Percentiles rank a stretch among this genome's conserved stretches.
Conservation (phyloP, 2,888 invertebrate genomes). For the Apoda limacodes region DNA sequence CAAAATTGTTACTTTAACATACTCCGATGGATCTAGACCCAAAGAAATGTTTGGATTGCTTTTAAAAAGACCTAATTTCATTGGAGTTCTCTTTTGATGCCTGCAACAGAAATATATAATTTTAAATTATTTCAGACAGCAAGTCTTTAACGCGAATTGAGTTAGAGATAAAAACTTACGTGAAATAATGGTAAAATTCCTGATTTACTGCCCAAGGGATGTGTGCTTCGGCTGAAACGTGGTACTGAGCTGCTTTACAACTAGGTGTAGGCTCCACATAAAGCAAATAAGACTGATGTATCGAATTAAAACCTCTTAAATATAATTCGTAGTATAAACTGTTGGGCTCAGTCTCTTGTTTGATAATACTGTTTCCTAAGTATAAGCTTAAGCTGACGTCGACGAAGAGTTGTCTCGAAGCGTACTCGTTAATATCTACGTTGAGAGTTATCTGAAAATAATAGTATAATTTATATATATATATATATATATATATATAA, state of each 20-base stretch:
- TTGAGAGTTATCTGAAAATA: conserved; percentile 69
- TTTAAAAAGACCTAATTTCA: conserved; percentile 70
- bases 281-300: conserved; percentile 73
- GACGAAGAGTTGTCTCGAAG: conserved; percentile 40
- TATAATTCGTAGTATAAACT: conserved; percentile 73
- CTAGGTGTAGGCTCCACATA: conserved; percentile 65
- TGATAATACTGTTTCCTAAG: conserved; percentile 39
- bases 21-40: conserved; percentile 41
- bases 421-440: conserved; percentile 72
- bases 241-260: conserved; percentile 51
- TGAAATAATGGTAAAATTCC: conserved; percentile 69
- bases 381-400: conserved; percentile 43
- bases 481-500: too few relatives aligned
- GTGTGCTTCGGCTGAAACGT: conserved; percentile 71
- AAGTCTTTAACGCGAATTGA: conserved; percentile 1
- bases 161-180: conserved; percentile 48
- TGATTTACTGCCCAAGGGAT: conserved; percentile 77
- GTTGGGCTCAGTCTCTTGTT: conserved; percentile 66
- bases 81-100: conserved; percentile 47
- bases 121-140: neutral
- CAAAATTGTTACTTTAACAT: conserved; percentile 69
- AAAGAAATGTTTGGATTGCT: conserved; percentile 52
- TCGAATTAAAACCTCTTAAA: conserved; percentile 64
- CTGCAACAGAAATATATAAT: conserved; percentile 28
- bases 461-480: too few relatives aligned